phyloP scores from a whole-genome alignment of 2,888 invertebrate genomes.

The Brachycybe producta region DNA sequence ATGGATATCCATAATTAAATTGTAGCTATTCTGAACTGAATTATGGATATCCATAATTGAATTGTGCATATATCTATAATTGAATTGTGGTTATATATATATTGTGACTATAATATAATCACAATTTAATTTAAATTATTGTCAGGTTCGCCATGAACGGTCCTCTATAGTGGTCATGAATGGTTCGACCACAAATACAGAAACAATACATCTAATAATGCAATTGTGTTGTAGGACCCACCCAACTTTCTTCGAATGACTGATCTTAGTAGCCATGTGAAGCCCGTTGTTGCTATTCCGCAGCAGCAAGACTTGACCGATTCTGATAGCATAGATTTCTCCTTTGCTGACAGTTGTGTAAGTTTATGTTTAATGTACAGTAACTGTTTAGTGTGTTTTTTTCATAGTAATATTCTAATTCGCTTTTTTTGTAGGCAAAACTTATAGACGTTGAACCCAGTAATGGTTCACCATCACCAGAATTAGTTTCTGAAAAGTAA shows the following conservation, averaged over 20 bases:
- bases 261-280: conserved; percentile 83
- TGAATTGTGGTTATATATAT: no score
- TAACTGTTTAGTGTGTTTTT: neutral
- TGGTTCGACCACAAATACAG: no score
- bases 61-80: no score
- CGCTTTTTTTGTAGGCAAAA: conserved; percentile 33
- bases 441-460: conserved; percentile 22
- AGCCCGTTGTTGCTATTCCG: conserved; percentile 73
- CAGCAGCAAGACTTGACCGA: conserved; percentile 45
- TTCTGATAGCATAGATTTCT: conserved; percentile 41
- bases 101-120: no score
- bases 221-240: conserved; percentile 54
- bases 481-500: conserved; percentile 38
- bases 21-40: no score
- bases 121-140: no score
- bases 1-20: no score
- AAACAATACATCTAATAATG: no score
- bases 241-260: conserved; percentile 90
- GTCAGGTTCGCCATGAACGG: no score
- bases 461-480: conserved; percentile 41
- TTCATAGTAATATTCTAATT: conserved; percentile 19
- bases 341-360: conserved; percentile 33
- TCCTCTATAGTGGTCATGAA: no score
- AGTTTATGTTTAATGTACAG: neutral
- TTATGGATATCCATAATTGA: no score